These are phyloP conservation scores for Cyprinodon variegatus DNA, from an alignment of 2,113 vertebrate species.

Conservation along the genomic window DNA sequence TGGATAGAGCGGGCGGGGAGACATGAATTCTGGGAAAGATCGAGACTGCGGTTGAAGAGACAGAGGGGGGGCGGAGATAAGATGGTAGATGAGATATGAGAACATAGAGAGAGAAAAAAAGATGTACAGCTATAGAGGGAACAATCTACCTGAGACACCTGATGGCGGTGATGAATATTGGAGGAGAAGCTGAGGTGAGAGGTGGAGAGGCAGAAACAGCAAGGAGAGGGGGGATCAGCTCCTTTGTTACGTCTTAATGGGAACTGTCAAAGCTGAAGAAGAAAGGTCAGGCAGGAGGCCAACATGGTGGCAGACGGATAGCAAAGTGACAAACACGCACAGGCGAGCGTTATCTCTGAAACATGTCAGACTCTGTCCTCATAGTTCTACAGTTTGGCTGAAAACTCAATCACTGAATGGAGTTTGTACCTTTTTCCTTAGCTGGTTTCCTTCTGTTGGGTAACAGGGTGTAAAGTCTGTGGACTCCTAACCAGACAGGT, in stretches of 20 bases:
- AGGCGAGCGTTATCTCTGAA: background rate
- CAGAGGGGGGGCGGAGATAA: background rate
- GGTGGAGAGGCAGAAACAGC: conserved; percentile 23
- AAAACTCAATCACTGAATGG: background rate
- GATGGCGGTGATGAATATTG: conserved; percentile 61
- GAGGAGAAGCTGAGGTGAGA: conserved; percentile 33
- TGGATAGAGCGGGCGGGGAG: conserved; percentile 1
- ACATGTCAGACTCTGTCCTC: background rate
- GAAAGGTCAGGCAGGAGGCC: conserved; percentile 61
- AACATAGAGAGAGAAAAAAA: background rate
- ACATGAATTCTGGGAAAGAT: conserved; percentile 6
- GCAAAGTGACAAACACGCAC: conserved; percentile 10
- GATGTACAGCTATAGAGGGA: conserved; percentile 18
- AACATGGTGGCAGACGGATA: conserved; percentile 21
- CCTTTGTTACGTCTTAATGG: conserved; percentile 67
- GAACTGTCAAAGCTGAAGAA: conserved; percentile 55
- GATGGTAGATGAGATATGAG: conserved; percentile 5
- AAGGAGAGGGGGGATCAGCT: conserved; percentile 44
- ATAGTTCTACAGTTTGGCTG: background rate
- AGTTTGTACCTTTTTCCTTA: background rate
- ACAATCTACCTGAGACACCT: conserved; percentile 21
- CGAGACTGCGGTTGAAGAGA: background rate
- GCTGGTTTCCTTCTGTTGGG: too few species aligned
- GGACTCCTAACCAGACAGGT: background rate
- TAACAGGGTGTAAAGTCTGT: too few species aligned